Conservation (phyloP, 2,113 vertebrate genomes). For the Pygathrix nemaeus region DNA sequence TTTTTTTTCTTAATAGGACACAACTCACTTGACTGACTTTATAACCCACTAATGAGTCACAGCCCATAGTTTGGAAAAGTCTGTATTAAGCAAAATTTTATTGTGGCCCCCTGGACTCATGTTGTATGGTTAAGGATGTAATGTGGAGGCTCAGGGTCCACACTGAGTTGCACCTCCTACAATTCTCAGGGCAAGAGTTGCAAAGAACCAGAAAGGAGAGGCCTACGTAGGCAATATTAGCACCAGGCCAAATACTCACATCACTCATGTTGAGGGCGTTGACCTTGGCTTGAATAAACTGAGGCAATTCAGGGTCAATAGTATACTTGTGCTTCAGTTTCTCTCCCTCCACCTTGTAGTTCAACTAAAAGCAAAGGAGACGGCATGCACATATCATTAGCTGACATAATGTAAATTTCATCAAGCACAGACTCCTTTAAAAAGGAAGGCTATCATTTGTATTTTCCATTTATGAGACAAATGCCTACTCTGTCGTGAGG, state of each 20-base stretch:
- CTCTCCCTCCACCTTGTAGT: constrained; percentile 86
- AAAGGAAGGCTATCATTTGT: neutral
- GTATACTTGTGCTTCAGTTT: constrained; percentile 87
- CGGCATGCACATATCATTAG: neutral
- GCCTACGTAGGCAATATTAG: neutral
- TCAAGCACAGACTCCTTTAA: neutral
- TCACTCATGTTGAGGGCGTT: constrained; percentile 88
- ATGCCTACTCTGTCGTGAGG: neutral
- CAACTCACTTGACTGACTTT: neutral
- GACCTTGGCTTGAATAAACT: constrained; percentile 87
- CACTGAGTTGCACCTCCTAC: neutral
- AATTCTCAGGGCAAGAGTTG: neutral
- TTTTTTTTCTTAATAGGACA: neutral
- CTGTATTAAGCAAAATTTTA: neutral
- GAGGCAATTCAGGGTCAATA: constrained; percentile 83
- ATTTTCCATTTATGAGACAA: neutral
- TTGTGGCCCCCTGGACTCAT: neutral
- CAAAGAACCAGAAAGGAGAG: neutral
- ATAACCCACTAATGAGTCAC: neutral
- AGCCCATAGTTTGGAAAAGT: neutral
- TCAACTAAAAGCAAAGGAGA: constrained; percentile 79
- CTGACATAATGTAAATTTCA: neutral
- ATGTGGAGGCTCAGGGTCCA: neutral
- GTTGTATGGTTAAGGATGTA: neutral
- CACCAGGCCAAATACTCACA: constrained; percentile 76